Percentiles rank a stretch among this genome's conserved stretches.
phyloP scores from a whole-genome alignment of 2,888 invertebrate species.

The Orthosia incerta region DNA sequence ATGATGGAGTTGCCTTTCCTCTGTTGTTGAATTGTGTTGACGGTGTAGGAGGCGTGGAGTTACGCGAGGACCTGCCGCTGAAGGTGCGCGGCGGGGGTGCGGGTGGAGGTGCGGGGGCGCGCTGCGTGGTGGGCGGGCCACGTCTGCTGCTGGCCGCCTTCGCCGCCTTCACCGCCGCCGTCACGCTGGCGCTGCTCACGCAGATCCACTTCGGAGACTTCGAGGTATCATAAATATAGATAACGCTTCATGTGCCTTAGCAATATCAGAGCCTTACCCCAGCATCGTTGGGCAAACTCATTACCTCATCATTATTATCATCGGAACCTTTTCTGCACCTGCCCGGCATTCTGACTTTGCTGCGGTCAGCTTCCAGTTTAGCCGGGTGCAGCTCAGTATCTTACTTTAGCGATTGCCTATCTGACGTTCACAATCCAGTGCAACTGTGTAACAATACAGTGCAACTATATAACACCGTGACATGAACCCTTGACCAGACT shows the following conservation, averaged over 20 bases:
- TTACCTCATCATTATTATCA: no score
- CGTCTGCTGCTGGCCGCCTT: slow-evolving; percentile 93
- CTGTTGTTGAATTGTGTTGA: neutral
- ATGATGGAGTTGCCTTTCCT: no score
- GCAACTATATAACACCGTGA: no score
- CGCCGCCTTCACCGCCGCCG: slow-evolving; percentile 92
- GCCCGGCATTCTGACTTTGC: neutral
- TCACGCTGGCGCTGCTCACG: slow-evolving; percentile 93
- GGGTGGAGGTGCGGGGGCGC: slow-evolving; percentile 31
- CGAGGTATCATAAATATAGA: slow-evolving; percentile 84
- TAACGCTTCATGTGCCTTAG: no score
- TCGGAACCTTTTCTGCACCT: no score
- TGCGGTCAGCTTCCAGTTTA: neutral
- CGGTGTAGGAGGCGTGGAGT: slow-evolving; percentile 82
- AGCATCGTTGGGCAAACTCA: no score
- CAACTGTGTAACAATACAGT: neutral
- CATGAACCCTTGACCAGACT: no score
- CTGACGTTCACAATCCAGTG: neutral
- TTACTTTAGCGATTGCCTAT: neutral
- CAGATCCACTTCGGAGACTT: slow-evolving; percentile 94
- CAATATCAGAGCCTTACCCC: no score
- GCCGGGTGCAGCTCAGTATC: neutral
- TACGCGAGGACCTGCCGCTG: slow-evolving; percentile 91
- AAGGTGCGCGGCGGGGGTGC: slow-evolving; percentile 77
- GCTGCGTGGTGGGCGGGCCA: slow-evolving; percentile 89